Conservation (phyloP, 2,888 invertebrate genomes). For the Scaptomyza flava region DNA sequence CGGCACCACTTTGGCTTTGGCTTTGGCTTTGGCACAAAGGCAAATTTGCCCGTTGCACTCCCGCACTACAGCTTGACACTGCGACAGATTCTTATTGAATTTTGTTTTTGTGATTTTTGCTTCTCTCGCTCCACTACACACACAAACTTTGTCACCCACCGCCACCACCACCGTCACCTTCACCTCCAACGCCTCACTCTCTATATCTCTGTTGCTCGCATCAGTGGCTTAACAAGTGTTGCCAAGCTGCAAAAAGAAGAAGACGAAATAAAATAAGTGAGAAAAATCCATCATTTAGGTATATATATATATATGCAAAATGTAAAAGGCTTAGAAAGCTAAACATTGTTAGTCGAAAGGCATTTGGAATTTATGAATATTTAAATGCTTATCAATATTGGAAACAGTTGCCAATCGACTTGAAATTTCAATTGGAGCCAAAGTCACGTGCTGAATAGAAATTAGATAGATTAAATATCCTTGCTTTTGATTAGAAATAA, state of each 20-base stretch:
- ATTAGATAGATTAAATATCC: background rate
- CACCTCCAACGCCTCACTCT: no score
- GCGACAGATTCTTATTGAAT: conserved; percentile 62
- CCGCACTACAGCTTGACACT: conserved; percentile 16
- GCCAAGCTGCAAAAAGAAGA: conserved; percentile 9
- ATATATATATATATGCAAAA: background rate
- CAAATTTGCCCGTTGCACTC: conserved; percentile 43
- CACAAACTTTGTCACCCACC: conserved; percentile 2
- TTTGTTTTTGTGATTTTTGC: conserved; percentile 23
- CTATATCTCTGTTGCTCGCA: background rate
- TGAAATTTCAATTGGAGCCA: background rate
- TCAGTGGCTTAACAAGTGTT: conserved; percentile 5
- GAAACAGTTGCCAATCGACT: background rate
- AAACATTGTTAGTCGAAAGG: background rate
- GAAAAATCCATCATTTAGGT: conserved; percentile 5
- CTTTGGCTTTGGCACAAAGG: conserved; percentile 37
- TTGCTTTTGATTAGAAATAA: background rate
- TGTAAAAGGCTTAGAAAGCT: background rate
- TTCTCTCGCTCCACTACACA: conserved; percentile 10
- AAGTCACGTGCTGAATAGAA: background rate
- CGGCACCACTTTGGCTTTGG: conserved; percentile 45
- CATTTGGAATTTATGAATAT: background rate
- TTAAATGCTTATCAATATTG: background rate
- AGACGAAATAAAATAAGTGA: background rate
- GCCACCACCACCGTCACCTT: no score